Percentiles rank a stretch among this genome's conserved stretches.
Evolutionary conservation across 2,113 vertebrate species (phyloP).

Genomic region (Equus przewalskii): DNA sequence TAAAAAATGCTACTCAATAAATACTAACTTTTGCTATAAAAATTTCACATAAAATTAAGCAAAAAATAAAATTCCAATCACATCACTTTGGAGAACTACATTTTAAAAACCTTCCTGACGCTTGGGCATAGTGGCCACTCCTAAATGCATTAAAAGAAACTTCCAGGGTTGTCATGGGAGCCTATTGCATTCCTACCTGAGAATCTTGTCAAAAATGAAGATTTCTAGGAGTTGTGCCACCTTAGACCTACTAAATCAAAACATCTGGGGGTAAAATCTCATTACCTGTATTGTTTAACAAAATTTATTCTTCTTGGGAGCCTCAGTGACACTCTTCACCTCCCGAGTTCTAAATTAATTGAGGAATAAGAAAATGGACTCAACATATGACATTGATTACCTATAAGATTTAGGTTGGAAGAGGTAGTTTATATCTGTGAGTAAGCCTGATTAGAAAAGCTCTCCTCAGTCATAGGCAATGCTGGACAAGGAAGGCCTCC

Average conservation of each 20-base stretch:
- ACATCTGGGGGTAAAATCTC: not conserved
- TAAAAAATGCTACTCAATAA: not conserved
- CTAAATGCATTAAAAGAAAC: not conserved
- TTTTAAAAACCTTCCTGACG: not conserved
- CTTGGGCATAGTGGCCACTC: not conserved
- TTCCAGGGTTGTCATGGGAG: not conserved
- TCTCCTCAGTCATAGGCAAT: not conserved
- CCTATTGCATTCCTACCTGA: not conserved
- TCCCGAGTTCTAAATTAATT: not conserved
- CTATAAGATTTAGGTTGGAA: not conserved
- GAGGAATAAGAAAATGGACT: not conserved
- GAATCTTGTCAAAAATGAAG: not conserved
- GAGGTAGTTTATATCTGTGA: not conserved
- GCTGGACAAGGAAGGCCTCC: not conserved
- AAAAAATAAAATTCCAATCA: not conserved
- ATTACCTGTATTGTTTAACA: not conserved
- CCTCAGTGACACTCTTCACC: not conserved
- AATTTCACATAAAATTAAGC: conserved; percentile 17
- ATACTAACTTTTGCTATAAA: not conserved
- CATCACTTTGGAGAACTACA: not conserved
- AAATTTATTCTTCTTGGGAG: not conserved
- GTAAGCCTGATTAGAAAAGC: not conserved
- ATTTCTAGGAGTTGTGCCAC: not conserved
- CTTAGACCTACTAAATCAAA: not conserved
- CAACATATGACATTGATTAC: not conserved